Evolutionary conservation across 2,888 invertebrate genomes (phyloP).

Genomic region (Erpobdella octoculata): DNA sequence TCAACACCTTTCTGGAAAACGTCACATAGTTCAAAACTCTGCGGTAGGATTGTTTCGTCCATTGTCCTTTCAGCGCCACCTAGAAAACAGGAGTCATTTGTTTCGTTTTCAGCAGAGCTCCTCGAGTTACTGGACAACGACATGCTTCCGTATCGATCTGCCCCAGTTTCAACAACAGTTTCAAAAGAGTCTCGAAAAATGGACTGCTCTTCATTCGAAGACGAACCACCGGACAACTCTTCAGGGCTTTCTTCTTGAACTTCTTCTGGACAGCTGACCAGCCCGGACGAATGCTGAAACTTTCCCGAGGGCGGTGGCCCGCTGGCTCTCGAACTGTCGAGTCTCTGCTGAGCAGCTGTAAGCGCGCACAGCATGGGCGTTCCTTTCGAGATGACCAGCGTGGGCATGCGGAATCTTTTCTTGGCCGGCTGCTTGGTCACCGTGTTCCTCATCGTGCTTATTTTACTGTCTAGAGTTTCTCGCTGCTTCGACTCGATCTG

Average conservation of each 20-base stretch:
- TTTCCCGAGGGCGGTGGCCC: not conserved
- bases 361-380: not conserved
- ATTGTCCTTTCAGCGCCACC: too few relatives aligned
- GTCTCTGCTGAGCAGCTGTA: not conserved
- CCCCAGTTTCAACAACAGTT: too few relatives aligned
- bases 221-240: not conserved
- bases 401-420: slow-evolving; percentile 5
- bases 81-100: too few relatives aligned
- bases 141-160: too few relatives aligned
- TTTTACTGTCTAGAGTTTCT: slow-evolving; percentile 4
- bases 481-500: slow-evolving; percentile 14
- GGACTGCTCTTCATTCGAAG: too few relatives aligned
- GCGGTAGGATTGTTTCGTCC: too few relatives aligned
- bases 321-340: not conserved
- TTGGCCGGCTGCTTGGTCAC: not conserved
- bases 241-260: not conserved
- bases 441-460: not conserved
- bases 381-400: not conserved
- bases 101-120: too few relatives aligned
- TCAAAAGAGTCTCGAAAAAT: too few relatives aligned
- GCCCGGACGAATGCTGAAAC: not conserved
- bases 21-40: too few relatives aligned
- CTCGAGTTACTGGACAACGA: too few relatives aligned
- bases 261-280: not conserved
- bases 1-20: too few relatives aligned